Conservation (phyloP, 2,888 invertebrate species). For the Bugula neritina region DNA sequence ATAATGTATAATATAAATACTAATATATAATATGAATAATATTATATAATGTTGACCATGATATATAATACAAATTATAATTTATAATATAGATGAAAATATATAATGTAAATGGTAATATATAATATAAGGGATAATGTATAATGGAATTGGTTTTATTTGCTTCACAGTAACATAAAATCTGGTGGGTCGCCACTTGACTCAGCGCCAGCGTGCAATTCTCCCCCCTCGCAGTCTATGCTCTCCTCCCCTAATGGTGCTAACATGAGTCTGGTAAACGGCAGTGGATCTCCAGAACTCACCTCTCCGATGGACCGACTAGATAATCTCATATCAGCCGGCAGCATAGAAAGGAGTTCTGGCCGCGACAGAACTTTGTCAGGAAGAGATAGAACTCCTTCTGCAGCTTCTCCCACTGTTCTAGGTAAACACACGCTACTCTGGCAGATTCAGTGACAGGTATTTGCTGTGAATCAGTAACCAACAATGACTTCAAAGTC, state of each 20-base stretch:
- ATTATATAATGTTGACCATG: no score
- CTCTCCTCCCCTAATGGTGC: conserved; percentile 11
- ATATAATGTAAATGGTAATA: no score
- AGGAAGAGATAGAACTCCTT: conserved; percentile 56
- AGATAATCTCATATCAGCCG: conserved; percentile 64
- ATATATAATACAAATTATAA: no score
- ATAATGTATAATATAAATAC: no score
- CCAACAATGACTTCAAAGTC: no score
- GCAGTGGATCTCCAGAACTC: background rate
- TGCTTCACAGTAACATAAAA: background rate
- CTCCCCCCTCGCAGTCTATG: background rate
- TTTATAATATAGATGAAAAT: no score
- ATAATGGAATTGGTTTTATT: no score
- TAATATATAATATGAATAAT: no score
- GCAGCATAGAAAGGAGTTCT: conserved; percentile 46
- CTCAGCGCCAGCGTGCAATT: background rate
- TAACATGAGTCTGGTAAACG: background rate
- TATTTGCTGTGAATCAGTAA: no score
- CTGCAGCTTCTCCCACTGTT: conserved; percentile 23
- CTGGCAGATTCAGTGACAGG: no score
- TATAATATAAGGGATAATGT: no score
- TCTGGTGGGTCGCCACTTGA: background rate
- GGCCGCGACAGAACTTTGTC: background rate
- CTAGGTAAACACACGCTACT: conserved; percentile 2
- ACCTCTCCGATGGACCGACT: conserved; percentile 57